These are phyloP conservation scores for Papilio dardanus DNA, from an alignment of 1,140 invertebrate genomes.

Conservation along the genomic window DNA sequence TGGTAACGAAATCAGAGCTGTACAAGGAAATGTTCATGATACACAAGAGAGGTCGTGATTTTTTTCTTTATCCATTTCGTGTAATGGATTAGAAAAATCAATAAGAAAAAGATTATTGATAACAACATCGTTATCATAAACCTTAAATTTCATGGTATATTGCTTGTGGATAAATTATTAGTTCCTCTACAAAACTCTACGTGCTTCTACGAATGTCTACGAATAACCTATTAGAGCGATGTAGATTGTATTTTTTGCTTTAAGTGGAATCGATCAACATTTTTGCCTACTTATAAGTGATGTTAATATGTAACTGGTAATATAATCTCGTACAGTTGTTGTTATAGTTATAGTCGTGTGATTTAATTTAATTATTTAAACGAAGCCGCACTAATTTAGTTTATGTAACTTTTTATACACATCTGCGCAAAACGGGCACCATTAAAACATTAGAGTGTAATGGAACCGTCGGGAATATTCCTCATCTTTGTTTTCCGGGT, in stretches of 20 bases:
- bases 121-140: too few species aligned
- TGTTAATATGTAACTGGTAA: too few species aligned
- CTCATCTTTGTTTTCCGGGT: background rate
- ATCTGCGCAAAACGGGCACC: background rate
- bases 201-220: too few species aligned
- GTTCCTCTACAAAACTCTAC: too few species aligned
- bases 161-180: too few species aligned
- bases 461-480: background rate
- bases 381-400: conserved; percentile 2
- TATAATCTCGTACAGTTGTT: too few species aligned
- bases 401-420: conserved; percentile 3
- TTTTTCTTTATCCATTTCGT: background rate
- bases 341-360: background rate
- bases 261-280: too few species aligned
- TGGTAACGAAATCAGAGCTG: background rate
- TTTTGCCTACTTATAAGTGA: too few species aligned
- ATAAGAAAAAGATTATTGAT: too few species aligned
- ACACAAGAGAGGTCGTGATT: background rate
- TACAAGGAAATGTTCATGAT: background rate
- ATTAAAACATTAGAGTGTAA: conserved; percentile 6
- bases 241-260: too few species aligned
- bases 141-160: too few species aligned
- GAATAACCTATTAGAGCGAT: too few species aligned
- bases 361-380: background rate
- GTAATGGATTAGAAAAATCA: background rate